These are phyloP conservation scores for Brassicogethes aeneus DNA, from an alignment of 2,888 invertebrate genomes.

Conservation along the genomic window DNA sequence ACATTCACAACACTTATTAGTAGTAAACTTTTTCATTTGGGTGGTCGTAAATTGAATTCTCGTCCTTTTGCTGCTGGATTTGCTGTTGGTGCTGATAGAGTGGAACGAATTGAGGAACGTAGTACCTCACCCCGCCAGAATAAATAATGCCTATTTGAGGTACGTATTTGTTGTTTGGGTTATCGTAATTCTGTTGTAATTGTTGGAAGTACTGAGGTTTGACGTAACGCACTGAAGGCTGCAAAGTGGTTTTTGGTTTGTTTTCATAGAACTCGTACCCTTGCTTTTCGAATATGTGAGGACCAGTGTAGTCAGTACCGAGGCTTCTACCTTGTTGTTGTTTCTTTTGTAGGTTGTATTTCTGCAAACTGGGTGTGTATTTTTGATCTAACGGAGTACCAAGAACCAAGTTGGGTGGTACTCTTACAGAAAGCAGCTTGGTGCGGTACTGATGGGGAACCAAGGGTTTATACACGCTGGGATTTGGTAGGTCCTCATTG, in stretches of 20 bases:
- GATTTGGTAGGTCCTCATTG: constrained; percentile 34
- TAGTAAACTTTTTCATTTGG: constrained; percentile 30
- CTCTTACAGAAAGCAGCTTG: constrained; percentile 27
- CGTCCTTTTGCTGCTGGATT: constrained; percentile 15
- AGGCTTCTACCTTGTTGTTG: constrained; percentile 25
- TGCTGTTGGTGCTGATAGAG: constrained; percentile 18
- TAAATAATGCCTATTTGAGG: constrained; percentile 38
- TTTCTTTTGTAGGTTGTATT: constrained; percentile 29
- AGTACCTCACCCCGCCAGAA: constrained; percentile 38
- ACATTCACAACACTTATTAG: background rate
- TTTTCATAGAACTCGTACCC: constrained; percentile 30
- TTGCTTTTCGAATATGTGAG: constrained; percentile 36
- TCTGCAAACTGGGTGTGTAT: constrained; percentile 30
- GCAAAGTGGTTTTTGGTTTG: constrained; percentile 21
- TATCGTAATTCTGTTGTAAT: constrained; percentile 4
- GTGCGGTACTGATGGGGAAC: constrained; percentile 33
- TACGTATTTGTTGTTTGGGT: constrained; percentile 22
- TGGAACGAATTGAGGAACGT: constrained; percentile 34
- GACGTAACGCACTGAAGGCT: constrained; percentile 23
- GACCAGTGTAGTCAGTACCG: constrained; percentile 35
- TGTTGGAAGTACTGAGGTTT: constrained; percentile 18
- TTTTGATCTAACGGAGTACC: constrained; percentile 36
- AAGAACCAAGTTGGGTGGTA: constrained; percentile 29
- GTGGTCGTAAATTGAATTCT: constrained; percentile 37
- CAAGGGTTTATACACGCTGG: constrained; percentile 31